Evolutionary conservation across 1,140 invertebrate genomes (phyloP).

Genomic region (Adelges cooleyi): DNA sequence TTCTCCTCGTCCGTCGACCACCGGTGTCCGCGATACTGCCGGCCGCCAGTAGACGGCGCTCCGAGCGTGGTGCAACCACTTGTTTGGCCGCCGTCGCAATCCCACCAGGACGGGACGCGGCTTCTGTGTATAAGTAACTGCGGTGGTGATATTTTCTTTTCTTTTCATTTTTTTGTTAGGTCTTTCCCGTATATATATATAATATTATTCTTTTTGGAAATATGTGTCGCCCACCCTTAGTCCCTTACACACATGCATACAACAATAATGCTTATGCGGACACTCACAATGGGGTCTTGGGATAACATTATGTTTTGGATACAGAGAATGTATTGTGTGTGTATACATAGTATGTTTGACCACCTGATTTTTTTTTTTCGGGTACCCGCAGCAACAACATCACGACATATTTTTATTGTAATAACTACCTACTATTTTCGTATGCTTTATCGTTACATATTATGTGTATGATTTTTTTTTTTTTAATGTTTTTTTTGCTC

Average conservation of each 20-base stretch:
- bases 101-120: constrained; percentile 9
- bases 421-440: too few species aligned
- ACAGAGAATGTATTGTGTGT: too few species aligned
- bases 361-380: neutral
- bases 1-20: neutral
- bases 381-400: neutral
- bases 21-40: neutral
- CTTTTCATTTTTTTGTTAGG: neutral
- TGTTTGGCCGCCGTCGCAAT: constrained; percentile 6
- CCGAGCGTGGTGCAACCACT: constrained; percentile 18
- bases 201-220: neutral
- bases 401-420: neutral
- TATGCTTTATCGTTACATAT: too few species aligned
- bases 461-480: too few species aligned
- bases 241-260: neutral
- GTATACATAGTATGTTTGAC: too few species aligned
- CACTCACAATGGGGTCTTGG: constrained; percentile 1
- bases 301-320: constrained; percentile 15
- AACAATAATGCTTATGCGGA: neutral
- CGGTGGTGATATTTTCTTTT: neutral
- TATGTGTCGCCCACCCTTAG: constrained; percentile 11
- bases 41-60: neutral
- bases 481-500: too few species aligned
- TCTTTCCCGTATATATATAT: neutral
- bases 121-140: constrained; percentile 23